Evolutionary conservation across 2,888 invertebrate genomes (phyloP).

Genomic region (Polyommatus iphigenia): DNA sequence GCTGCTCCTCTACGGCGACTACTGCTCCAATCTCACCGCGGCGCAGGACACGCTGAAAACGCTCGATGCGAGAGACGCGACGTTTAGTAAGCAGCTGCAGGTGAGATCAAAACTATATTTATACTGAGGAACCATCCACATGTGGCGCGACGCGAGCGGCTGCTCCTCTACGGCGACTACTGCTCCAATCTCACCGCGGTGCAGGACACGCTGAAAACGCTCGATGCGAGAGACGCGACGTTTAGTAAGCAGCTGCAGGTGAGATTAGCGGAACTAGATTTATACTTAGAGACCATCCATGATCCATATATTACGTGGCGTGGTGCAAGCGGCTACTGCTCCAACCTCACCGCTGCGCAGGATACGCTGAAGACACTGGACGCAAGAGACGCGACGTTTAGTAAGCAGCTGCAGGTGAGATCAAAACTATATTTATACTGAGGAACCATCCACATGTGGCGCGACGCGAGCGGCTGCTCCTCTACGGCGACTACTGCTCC

Average conservation of each 20-base stretch:
- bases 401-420: conserved; percentile 85
- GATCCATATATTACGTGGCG: conserved; percentile 73
- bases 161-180: conserved; percentile 97
- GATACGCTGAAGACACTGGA: conserved; percentile 89
- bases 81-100: too few species aligned
- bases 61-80: too few species aligned
- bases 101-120: too few species aligned
- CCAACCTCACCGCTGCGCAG: conserved; percentile 94
- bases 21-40: too few species aligned
- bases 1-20: too few species aligned
- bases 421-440: too few species aligned
- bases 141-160: conserved; percentile 93
- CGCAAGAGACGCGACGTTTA: conserved; percentile 82
- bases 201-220: conserved; percentile 90
- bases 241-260: conserved; percentile 86
- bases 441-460: too few species aligned
- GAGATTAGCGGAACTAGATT: conserved; percentile 49
- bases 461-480: conserved; percentile 93
- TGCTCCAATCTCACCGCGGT: conserved; percentile 96
- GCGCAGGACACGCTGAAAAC: too few species aligned
- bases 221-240: conserved; percentile 83
- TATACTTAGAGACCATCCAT: too few species aligned
- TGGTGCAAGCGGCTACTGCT: conserved; percentile 97
- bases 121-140: too few species aligned
- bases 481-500: conserved; percentile 98